Evolutionary conservation across 2,113 vertebrate genomes (phyloP).

Genomic region (Thinocorus orbignyianus): DNA sequence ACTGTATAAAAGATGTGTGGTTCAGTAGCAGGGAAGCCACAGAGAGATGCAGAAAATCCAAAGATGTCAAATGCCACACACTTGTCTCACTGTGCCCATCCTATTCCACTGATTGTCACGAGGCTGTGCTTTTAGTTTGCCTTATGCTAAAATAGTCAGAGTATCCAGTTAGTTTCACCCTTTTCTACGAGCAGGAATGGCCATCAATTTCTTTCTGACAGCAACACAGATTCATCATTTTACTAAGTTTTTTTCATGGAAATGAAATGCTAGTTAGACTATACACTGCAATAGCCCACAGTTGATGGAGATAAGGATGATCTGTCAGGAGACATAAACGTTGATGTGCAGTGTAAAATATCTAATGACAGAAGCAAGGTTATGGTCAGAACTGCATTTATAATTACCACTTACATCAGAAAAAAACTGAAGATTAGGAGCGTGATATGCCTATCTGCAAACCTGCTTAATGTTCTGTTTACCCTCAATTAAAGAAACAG

Average conservation of each 20-base stretch:
- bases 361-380: neutral
- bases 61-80: neutral
- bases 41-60: neutral
- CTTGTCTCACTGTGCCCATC: neutral
- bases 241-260: neutral
- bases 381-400: neutral
- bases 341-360: neutral
- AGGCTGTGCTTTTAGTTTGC: neutral
- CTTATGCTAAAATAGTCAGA: neutral
- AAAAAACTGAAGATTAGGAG: neutral
- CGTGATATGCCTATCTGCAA: neutral
- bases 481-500: neutral
- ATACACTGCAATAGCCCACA: neutral
- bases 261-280: neutral
- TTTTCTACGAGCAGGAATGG: neutral
- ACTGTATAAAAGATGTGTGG: neutral
- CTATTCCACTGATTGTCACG: neutral
- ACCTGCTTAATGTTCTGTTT: neutral
- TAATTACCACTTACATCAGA: neutral
- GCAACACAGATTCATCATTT: neutral
- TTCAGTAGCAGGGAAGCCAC: neutral
- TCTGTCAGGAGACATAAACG: neutral
- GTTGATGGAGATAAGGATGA: neutral
- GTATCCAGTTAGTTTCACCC: neutral
- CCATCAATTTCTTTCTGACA: neutral